phyloP scores from a whole-genome alignment of 2,797 vertebrate species.

The Cheirogaleus major region DNA sequence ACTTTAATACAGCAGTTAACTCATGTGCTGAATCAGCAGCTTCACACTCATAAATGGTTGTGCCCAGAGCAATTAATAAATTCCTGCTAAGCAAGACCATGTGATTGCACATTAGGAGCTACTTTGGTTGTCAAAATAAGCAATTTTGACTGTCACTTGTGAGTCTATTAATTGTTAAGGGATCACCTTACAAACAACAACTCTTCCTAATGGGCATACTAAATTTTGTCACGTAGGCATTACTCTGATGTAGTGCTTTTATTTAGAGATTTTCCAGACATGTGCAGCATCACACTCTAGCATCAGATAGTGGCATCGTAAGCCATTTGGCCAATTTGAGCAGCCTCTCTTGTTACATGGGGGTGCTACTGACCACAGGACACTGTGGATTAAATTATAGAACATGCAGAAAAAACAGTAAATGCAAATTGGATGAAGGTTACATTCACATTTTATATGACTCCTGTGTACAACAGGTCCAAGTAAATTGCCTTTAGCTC shows the following conservation, averaged over 20 bases:
- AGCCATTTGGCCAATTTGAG: background rate
- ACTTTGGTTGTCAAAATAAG: slow-evolving; percentile 23
- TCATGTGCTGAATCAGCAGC: background rate
- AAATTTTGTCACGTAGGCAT: background rate
- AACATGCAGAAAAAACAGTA: background rate
- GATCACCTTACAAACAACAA: background rate
- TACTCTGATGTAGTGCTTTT: background rate
- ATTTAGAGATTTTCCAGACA: background rate
- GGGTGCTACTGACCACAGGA: background rate
- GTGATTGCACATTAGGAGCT: slow-evolving; percentile 30
- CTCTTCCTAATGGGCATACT: background rate
- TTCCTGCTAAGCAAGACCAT: slow-evolving; percentile 28
- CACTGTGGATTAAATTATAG: background rate
- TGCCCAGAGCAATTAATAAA: slow-evolving; percentile 20
- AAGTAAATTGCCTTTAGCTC: background rate
- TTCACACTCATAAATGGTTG: background rate
- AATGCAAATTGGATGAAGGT: background rate
- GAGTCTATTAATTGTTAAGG: background rate
- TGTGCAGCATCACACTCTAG: background rate
- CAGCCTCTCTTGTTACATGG: background rate
- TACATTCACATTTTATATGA: background rate
- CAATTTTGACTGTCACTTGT: background rate
- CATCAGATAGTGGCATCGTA: background rate
- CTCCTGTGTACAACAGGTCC: background rate
- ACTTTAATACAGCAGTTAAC: background rate